Conservation (phyloP, 2,797 vertebrate species). For the Vipera latastei region DNA sequence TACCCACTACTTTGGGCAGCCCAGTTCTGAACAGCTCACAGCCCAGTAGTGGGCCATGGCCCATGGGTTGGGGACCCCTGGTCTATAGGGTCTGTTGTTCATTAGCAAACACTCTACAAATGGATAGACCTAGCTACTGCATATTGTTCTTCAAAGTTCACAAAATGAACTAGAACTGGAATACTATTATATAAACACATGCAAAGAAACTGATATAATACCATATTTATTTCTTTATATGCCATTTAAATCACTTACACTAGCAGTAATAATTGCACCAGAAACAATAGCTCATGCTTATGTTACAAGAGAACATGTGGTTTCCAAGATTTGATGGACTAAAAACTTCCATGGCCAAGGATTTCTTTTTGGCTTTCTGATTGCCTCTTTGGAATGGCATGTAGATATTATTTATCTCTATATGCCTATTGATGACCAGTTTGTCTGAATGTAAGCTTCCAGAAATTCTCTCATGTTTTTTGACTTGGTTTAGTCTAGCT, state of each 20-base stretch:
- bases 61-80: background rate
- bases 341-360: background rate
- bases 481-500: too few relatives aligned
- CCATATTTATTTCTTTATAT: background rate
- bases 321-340: background rate
- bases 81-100: background rate
- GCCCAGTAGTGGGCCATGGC: background rate
- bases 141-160: background rate
- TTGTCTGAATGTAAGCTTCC: too few relatives aligned
- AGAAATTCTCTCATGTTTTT: too few relatives aligned
- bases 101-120: background rate
- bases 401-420: too few relatives aligned
- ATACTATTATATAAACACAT: background rate
- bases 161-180: background rate
- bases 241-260: background rate
- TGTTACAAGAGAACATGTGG: background rate
- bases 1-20: background rate
- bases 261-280: background rate
- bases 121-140: background rate
- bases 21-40: background rate
- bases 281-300: background rate
- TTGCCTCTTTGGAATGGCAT: too few relatives aligned
- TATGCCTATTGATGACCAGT: too few relatives aligned
- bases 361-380: too few relatives aligned
- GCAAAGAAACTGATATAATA: background rate